Conservation (phyloP, 2,113 vertebrate species). For the Rhombomys opimus region DNA sequence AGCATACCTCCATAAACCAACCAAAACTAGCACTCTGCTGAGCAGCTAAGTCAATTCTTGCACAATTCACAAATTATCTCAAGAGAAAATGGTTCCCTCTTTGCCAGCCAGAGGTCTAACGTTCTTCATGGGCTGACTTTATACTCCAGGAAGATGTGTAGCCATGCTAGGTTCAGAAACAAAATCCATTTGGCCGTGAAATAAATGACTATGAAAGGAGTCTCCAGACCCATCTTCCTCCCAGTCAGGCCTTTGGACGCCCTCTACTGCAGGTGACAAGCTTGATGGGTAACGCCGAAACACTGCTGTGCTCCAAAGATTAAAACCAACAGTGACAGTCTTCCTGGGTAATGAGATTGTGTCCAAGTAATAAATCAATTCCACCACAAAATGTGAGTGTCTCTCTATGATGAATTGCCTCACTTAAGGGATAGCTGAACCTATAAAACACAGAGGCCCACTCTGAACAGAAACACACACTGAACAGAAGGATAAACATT, state of each 20-base stretch:
- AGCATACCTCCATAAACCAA: neutral
- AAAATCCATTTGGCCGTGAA: conserved; percentile 55
- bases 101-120: conserved; percentile 13
- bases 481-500: neutral
- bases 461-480: neutral
- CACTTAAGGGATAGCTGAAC: neutral
- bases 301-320: conserved; percentile 1
- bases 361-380: conserved; percentile 43
- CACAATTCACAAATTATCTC: conserved; percentile 12
- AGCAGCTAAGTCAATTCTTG: neutral
- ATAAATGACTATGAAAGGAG: conserved; percentile 67
- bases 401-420: conserved; percentile 11
- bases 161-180: conserved; percentile 47
- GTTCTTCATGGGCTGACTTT: neutral
- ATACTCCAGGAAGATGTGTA: conserved; percentile 8
- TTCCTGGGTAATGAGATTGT: conserved; percentile 49
- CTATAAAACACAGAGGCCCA: neutral
- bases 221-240: conserved; percentile 51
- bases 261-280: neutral
- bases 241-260: conserved; percentile 55
- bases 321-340: conserved; percentile 17
- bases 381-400: neutral
- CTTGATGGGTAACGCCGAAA: conserved; percentile 20
- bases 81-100: neutral
- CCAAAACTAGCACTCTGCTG: neutral